Conservation (phyloP, 2,113 vertebrate genomes). For the Aspidoscelis tigris region DNA sequence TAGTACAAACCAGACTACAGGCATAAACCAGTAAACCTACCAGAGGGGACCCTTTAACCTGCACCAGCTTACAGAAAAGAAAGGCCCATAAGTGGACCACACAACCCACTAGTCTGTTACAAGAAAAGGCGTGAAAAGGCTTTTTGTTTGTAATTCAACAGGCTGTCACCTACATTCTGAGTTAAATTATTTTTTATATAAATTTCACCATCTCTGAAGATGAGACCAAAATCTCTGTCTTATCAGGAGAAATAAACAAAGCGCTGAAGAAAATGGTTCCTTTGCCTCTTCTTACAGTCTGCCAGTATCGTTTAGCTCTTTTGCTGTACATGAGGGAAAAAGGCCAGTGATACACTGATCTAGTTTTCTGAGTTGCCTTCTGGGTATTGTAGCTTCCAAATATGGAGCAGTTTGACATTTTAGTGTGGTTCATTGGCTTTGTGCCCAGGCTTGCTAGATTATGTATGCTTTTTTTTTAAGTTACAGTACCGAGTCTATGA, state of each 20-base stretch:
- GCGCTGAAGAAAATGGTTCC: not conserved
- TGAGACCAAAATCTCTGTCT: accelerated
- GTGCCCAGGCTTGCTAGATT: conserved; percentile 32
- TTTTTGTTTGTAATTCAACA: not conserved
- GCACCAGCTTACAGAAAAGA: no score
- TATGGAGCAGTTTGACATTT: conserved; percentile 67
- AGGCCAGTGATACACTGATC: conserved; percentile 10
- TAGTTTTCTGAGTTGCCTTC: conserved; percentile 56
- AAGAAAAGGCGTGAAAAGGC: no score
- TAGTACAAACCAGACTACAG: no score
- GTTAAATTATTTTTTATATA: not conserved
- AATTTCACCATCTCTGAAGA: not conserved
- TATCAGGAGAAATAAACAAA: not conserved
- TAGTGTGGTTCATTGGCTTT: conserved; percentile 50
- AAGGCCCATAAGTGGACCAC: no score
- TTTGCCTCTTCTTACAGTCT: conserved; percentile 8
- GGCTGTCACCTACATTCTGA: not conserved
- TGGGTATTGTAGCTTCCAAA: conserved; percentile 62
- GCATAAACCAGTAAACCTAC: no score
- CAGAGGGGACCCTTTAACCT: no score
- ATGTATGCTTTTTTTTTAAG: conserved; percentile 22
- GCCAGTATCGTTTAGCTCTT: conserved; percentile 2
- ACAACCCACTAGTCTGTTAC: no score
- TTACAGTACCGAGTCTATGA: conserved; percentile 33
- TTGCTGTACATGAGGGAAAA: conserved; percentile 26